Evolutionary conservation across 2,113 vertebrate genomes (phyloP).

Genomic region (Strigops habroptila): DNA sequence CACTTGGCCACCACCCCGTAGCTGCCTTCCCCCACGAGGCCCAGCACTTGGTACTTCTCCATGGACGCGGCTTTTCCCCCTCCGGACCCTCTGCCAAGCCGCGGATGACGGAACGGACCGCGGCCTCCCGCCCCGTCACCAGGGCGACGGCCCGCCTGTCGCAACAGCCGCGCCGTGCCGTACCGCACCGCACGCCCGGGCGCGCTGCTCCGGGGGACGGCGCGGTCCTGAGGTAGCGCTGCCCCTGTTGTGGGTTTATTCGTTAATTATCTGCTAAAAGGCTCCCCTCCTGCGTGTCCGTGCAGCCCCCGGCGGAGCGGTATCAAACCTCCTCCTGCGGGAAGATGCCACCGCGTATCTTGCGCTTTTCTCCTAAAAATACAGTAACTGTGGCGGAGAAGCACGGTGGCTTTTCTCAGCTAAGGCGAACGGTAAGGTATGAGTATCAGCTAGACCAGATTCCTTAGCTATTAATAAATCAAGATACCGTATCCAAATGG

Average conservation of each 20-base stretch:
- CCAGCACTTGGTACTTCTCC: slow-evolving; percentile 85
- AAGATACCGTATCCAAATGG: neutral
- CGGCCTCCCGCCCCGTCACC: neutral
- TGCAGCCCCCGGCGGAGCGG: too few species aligned
- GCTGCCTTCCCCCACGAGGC: slow-evolving; percentile 85
- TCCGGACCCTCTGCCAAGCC: neutral
- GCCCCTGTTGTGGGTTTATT: neutral
- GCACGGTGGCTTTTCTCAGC: too few species aligned
- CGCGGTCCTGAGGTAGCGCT: neutral
- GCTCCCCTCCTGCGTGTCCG: too few species aligned
- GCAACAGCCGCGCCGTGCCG: neutral
- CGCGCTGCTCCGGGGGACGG: neutral
- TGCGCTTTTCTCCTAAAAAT: neutral
- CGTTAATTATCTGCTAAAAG: neutral
- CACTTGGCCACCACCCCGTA: slow-evolving; percentile 87
- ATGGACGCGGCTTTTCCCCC: neutral
- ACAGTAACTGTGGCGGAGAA: neutral
- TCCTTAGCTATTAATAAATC: neutral
- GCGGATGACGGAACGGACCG: neutral
- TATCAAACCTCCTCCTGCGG: neutral
- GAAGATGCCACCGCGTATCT: too few species aligned
- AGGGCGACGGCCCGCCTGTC: neutral
- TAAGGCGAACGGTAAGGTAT: neutral
- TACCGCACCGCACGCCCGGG: too few species aligned
- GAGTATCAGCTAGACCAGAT: accelerated